Evolutionary conservation across 2,113 vertebrate species (phyloP).

Genomic region (Neotoma lepida): DNA sequence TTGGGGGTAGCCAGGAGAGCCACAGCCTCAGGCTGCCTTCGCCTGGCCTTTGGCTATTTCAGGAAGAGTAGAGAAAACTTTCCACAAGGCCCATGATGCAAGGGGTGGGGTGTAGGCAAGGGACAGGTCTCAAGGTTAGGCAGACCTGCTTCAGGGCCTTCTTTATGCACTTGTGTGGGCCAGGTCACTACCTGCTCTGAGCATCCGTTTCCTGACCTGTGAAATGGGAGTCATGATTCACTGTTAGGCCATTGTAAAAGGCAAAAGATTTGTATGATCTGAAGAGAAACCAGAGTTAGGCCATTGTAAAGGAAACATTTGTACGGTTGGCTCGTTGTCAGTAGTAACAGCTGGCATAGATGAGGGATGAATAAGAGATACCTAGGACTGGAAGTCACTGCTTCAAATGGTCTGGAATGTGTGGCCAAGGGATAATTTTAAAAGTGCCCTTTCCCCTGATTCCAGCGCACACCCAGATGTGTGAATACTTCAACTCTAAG

Average conservation of each 20-base stretch:
- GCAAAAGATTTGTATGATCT: too few species aligned
- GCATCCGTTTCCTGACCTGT: background rate
- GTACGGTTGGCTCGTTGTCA: background rate
- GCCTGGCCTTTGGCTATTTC: background rate
- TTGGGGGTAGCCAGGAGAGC: background rate
- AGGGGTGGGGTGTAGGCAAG: background rate
- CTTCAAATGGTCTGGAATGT: background rate
- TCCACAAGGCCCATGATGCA: background rate
- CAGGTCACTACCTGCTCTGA: background rate
- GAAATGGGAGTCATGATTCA: background rate
- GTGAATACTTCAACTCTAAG: background rate
- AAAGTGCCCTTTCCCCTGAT: background rate
- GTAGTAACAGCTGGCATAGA: background rate
- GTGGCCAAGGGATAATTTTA: background rate
- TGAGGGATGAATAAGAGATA: background rate
- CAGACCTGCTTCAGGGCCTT: background rate
- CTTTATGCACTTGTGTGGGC: fast-evolving
- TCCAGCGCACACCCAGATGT: background rate
- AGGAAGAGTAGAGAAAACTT: background rate
- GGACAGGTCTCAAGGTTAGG: background rate
- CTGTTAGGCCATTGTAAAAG: background rate
- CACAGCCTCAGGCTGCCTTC: background rate
- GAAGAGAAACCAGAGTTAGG: too few species aligned
- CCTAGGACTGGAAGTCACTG: background rate
- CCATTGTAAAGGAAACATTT: background rate